These are phyloP conservation scores for Platerodrilus igneus DNA, from an alignment of 2,888 invertebrate genomes.

Conservation along the genomic window DNA sequence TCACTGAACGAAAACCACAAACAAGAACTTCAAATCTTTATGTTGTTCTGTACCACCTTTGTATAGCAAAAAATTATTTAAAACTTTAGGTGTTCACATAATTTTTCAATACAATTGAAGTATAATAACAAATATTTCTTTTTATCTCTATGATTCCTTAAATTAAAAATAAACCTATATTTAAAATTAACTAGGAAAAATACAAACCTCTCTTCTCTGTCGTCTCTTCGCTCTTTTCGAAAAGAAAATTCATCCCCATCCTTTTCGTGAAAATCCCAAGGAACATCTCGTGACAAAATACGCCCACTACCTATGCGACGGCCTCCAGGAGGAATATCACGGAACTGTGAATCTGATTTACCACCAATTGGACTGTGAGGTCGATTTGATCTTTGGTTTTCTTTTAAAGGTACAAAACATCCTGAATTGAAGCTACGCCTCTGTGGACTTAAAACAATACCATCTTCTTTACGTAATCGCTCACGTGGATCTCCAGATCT, in stretches of 20 bases:
- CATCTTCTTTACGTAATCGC: conserved; percentile 76
- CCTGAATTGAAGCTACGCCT: conserved; percentile 82
- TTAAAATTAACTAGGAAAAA: neutral
- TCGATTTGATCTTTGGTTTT: conserved; percentile 36
- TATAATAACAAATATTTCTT: too few species aligned
- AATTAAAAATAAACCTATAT: conserved; percentile 15
- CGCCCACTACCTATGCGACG: conserved; percentile 83
- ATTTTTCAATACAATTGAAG: too few species aligned
- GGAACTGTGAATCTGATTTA: conserved; percentile 34
- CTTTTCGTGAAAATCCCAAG: conserved; percentile 49
- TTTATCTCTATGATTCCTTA: too few species aligned
- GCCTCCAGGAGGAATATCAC: conserved; percentile 41
- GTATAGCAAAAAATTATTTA: too few species aligned
- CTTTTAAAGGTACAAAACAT: conserved; percentile 68
- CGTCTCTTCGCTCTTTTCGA: conserved; percentile 32
- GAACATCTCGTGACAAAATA: conserved; percentile 52
- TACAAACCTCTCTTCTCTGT: conserved; percentile 33
- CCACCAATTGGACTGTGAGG: conserved; percentile 30
- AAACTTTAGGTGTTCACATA: too few species aligned
- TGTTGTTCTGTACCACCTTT: too few species aligned
- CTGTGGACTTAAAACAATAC: conserved; percentile 81
- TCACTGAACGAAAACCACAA: too few species aligned
- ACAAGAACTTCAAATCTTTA: too few species aligned
- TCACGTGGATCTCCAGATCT: conserved; percentile 67
- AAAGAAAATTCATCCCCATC: conserved; percentile 32